These are phyloP conservation scores for Onthophagus taurus DNA, from an alignment of 1,140 invertebrate species.

Conservation along the genomic window DNA sequence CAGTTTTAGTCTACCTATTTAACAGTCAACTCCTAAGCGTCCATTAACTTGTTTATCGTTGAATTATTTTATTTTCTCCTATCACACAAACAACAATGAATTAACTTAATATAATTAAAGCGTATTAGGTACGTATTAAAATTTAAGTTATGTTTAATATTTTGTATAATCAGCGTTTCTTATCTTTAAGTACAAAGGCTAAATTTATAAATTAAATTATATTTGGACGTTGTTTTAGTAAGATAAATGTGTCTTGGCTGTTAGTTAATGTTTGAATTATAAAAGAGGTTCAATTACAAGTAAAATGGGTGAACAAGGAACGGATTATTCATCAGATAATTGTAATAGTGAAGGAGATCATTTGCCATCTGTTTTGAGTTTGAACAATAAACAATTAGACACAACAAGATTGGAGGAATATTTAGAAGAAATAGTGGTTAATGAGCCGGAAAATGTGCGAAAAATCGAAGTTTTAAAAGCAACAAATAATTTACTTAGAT, in stretches of 20 bases:
- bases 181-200: too few species aligned
- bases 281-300: neutral
- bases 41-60: too few species aligned
- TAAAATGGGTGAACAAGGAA: neutral
- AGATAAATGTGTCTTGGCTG: neutral
- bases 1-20: too few species aligned
- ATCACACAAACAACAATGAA: too few species aligned
- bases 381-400: neutral
- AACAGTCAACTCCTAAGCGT: too few species aligned
- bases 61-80: too few species aligned
- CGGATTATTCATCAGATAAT: neutral
- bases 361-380: neutral
- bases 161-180: too few species aligned
- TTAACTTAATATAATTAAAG: too few species aligned
- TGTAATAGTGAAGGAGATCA: neutral
- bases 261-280: neutral
- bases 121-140: too few species aligned
- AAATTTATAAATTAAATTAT: too few species aligned
- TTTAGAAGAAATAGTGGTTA: neutral
- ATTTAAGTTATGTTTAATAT: too few species aligned
- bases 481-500: too few species aligned
- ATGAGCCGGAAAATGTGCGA: neutral
- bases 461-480: conserved; percentile 2
- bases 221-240: neutral
- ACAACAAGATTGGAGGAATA: neutral